Evolutionary conservation across 2,113 vertebrate genomes (phyloP).

Genomic region (Pao palembangensis): DNA sequence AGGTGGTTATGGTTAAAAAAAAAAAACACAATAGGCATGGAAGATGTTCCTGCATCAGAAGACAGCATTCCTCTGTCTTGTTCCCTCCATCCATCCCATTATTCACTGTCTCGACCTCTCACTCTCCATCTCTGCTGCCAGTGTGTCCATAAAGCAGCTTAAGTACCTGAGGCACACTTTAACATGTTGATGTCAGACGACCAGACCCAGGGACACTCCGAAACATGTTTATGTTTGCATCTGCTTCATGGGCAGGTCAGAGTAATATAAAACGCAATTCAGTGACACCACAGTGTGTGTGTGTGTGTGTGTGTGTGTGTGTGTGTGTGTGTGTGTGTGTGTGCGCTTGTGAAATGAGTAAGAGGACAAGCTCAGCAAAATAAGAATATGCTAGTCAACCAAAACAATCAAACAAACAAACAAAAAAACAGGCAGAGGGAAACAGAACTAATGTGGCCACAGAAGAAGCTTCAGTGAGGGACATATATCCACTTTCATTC

Average conservation of each 20-base stretch:
- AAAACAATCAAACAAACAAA: conserved; percentile 10
- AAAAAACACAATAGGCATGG: conserved; percentile 22
- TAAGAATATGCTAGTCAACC: conserved; percentile 47
- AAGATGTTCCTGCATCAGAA: conserved; percentile 17
- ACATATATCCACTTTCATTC: conserved; percentile 5
- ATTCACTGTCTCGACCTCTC: conserved; percentile 22
- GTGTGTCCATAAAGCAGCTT: conserved; percentile 30
- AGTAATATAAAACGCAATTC: conserved; percentile 37
- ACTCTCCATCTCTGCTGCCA: conserved; percentile 22
- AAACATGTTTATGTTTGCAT: conserved; percentile 53
- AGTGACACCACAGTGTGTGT: conserved; percentile 20
- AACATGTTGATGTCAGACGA: conserved; percentile 37
- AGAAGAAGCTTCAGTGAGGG: not conserved
- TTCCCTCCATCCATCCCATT: conserved; percentile 16
- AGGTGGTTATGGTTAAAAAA: conserved; percentile 21
- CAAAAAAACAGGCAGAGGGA: conserved; percentile 27
- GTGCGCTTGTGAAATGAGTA: conserved; percentile 20
- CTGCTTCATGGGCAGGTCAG: conserved; percentile 35
- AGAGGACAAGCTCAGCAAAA: conserved; percentile 40
- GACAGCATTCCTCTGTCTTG: conserved; percentile 3
- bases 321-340: not conserved
- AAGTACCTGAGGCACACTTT: conserved; percentile 37
- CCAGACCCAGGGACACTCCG: conserved; percentile 40
- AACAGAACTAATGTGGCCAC: conserved; percentile 30
- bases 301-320: conserved; percentile 5